phyloP scores from a whole-genome alignment of 2,797 vertebrate genomes.

The Crypturellus tataupa region DNA sequence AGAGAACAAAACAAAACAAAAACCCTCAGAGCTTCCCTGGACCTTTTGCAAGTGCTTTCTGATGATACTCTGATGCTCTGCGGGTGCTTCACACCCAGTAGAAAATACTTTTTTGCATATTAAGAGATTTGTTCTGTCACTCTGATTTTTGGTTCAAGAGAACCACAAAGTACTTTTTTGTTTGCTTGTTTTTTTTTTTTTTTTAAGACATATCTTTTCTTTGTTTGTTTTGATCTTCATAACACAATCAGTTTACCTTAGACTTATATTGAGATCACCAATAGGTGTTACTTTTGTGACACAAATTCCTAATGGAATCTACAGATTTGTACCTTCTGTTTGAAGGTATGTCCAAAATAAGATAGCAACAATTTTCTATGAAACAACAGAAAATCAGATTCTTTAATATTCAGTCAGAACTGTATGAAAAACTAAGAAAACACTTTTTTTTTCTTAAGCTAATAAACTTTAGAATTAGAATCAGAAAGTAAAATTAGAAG shows the following conservation, averaged over 20 bases:
- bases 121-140: background rate
- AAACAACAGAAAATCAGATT: background rate
- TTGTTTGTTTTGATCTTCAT: background rate
- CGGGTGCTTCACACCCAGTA: background rate
- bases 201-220: background rate
- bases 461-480: background rate
- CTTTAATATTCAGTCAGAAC: background rate
- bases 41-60: background rate
- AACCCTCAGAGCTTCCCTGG: background rate
- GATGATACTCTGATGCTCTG: rapidly evolving
- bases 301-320: background rate
- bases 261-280: background rate
- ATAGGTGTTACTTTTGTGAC: background rate
- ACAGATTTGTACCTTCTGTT: background rate
- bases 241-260: background rate
- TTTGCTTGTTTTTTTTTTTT: background rate
- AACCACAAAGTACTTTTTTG: background rate
- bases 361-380: background rate
- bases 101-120: background rate
- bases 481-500: background rate
- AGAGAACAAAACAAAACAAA: background rate
- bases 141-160: background rate
- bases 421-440: too few species aligned
- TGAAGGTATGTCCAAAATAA: background rate
- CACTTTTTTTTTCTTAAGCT: background rate